Evolutionary conservation across 2,888 invertebrate species (phyloP).

Genomic region (Cephus nigrinus): DNA sequence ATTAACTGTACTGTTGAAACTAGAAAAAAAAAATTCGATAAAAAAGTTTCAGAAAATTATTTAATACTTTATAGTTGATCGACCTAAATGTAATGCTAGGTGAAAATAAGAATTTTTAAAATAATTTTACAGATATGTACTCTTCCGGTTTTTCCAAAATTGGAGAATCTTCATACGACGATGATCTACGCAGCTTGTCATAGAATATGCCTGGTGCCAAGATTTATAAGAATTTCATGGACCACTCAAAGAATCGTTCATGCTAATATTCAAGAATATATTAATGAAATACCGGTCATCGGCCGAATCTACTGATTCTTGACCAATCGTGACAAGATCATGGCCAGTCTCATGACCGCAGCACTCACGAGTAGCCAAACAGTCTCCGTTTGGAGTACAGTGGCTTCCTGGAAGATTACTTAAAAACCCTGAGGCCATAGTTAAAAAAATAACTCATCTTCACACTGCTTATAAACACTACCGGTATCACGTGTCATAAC

Average conservation of each 20-base stretch:
- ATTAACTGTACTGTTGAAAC: neutral
- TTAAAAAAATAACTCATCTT: neutral
- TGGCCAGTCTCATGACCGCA: constrained; percentile 42
- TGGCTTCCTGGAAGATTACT: neutral
- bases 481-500: neutral
- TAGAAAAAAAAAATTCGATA: neutral
- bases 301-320: constrained; percentile 45
- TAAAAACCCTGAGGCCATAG: neutral
- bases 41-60: neutral
- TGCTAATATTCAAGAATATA: constrained; percentile 16
- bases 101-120: neutral
- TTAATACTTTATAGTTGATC: neutral
- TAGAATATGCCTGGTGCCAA: neutral
- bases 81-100: neutral
- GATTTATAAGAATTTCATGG: neutral
- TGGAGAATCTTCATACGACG: neutral
- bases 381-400: neutral
- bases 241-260: neutral
- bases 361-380: neutral
- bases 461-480: neutral
- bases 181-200: neutral
- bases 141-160: neutral
- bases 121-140: neutral
- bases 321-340: constrained; percentile 55
- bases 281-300: constrained; percentile 54